phyloP scores from a whole-genome alignment of 2,797 vertebrate genomes.

The Rhodeus uyekii region DNA sequence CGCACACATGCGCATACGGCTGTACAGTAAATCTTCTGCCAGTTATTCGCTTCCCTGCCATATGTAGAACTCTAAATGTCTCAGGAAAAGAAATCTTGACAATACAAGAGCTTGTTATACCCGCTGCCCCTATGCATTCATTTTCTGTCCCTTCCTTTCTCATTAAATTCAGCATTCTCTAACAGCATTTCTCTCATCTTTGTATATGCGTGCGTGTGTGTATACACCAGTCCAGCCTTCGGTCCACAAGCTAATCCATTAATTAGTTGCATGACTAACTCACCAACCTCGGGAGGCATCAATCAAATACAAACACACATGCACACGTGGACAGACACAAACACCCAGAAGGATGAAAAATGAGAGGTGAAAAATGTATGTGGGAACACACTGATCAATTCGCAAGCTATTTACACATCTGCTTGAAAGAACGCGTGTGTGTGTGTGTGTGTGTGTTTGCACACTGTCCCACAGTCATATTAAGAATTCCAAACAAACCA shows the following conservation, averaged over 20 bases:
- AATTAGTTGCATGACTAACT: conserved; percentile 54
- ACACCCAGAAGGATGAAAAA: conserved; percentile 42
- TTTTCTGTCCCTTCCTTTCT: not conserved
- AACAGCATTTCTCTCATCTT: conserved; percentile 19
- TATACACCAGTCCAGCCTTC: conserved; percentile 25
- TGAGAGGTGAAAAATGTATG: conserved; percentile 43
- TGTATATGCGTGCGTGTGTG: not conserved
- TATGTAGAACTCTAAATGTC: conserved; percentile 36
- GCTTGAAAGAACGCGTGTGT: conserved; percentile 16
- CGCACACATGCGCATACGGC: conserved; percentile 39
- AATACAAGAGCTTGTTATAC: conserved; percentile 18
- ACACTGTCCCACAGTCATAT: conserved; percentile 36
- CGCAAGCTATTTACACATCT: conserved; percentile 47
- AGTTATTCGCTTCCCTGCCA: conserved; percentile 27
- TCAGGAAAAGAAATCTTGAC: conserved; percentile 7
- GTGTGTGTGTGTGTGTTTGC: conserved; percentile 22
- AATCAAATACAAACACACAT: conserved; percentile 50
- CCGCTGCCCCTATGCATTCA: not conserved
- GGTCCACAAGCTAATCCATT: conserved; percentile 50
- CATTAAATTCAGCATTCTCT: conserved; percentile 33
- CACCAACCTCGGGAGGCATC: conserved; percentile 44
- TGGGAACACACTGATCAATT: conserved; percentile 44
- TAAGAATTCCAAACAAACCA: conserved; percentile 49
- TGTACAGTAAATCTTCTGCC: conserved; percentile 31
- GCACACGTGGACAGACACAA: conserved; percentile 24